Evolutionary conservation across 1,140 invertebrate species (phyloP).

Genomic region (Ceratina calcarata): DNA sequence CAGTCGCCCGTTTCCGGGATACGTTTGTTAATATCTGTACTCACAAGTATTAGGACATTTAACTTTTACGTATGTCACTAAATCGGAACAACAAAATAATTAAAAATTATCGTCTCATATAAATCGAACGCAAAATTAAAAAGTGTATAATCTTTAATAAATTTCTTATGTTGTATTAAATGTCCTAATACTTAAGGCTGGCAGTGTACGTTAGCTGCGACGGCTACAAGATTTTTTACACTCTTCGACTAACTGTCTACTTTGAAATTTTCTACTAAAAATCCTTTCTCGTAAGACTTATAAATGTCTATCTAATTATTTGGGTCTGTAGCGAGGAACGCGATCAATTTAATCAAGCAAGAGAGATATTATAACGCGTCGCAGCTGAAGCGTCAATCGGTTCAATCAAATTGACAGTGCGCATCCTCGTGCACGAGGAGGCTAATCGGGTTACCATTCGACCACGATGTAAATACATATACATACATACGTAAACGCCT

Average conservation of each 20-base stretch:
- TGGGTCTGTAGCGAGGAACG: too few species aligned
- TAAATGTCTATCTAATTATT: too few species aligned
- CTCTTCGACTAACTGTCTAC: too few species aligned
- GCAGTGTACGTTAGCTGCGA: slow-evolving; percentile 14
- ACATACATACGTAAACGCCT: slow-evolving; percentile 26
- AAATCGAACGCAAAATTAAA: too few species aligned
- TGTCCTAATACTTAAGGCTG: too few species aligned
- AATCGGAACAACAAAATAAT: too few species aligned
- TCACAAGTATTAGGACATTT: too few species aligned
- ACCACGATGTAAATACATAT: slow-evolving; percentile 20
- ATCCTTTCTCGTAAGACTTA: neutral
- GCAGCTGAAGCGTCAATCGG: slow-evolving; percentile 11
- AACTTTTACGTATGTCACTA: too few species aligned
- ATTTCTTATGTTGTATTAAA: too few species aligned
- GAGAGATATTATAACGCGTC: neutral
- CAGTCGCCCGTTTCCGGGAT: slow-evolving; percentile 25
- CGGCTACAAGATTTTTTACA: neutral
- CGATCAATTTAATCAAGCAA: neutral
- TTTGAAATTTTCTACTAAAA: neutral
- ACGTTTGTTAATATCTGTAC: slow-evolving; percentile 25
- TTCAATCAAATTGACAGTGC: neutral
- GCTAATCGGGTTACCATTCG: slow-evolving; percentile 1
- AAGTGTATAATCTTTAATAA: too few species aligned
- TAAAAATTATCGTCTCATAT: too few species aligned
- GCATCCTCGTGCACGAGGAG: slow-evolving; percentile 10